Base-by-base conservation (phyloP, 2,888 invertebrate species). In the Nemotelus nigrinus region DNA sequence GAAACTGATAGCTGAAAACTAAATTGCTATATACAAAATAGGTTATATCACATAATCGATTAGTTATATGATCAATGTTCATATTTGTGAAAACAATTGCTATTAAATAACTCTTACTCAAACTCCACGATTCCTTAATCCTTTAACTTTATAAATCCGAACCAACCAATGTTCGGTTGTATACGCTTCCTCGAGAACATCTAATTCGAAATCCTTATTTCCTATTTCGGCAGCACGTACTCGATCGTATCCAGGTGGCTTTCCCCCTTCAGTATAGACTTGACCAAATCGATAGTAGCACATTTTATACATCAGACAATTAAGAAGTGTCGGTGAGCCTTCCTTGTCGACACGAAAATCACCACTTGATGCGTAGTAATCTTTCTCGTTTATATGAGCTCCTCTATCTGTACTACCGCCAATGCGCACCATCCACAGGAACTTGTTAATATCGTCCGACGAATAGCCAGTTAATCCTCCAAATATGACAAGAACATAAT, bases 141-240 rank as follows among this genome's bases (percentile, higher is more conserved):
- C 94, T 89, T 98, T 98, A 53, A 99, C 98, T 90, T 97, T 97
- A 89, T 98, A 99, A 85, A 99, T 97, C 84, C 99, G 92, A 77
- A 99, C 99, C 68, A 99, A 91, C 99, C 99, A 99, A 88, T 99
- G 98, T 87, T 99, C 99, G 0, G 98, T 97, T 39, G 99, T 99
- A 88, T 98, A 99, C 0, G 99, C 99, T 88, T 99, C 99, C 87
- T 99, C 99, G n/a, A 99, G 88, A n/a, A 96, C 96, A 85, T 98
- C 96, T 80, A 99, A 88, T 87, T 97, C 96, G 88, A 99, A 98
- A 88, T 99, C 97, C 88, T 99, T 99, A 89, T 98, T 96, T 81
- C 99, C 98, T 83, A 99, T 99, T 88, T 99, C 99, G n/a, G 96
- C 95, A 82, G 95, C 94, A 77, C 98, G 91, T 0, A 99, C 98